Evolutionary conservation across 2,797 vertebrate genomes (phyloP).

Genomic region (Limnodromus scolopaceus): DNA sequence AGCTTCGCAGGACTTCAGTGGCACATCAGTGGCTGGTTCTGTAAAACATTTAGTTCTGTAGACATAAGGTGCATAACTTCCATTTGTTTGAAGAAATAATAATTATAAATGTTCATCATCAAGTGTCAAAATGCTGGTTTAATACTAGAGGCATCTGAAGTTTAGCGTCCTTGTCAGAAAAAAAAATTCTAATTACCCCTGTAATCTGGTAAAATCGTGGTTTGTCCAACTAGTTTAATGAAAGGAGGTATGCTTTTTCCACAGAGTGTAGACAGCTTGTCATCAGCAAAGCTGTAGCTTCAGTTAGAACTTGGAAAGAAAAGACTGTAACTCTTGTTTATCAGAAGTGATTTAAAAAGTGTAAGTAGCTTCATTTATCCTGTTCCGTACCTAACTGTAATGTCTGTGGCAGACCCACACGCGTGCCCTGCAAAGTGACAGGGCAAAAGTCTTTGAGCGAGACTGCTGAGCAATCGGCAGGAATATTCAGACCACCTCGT

Average conservation of each 20-base stretch:
- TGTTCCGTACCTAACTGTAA: background rate
- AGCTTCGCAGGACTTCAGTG: background rate
- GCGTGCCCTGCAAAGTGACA: background rate
- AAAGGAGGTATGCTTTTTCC: background rate
- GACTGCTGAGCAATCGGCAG: background rate
- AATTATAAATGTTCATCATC: background rate
- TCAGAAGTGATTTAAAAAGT: background rate
- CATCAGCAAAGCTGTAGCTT: background rate
- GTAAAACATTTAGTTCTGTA: background rate
- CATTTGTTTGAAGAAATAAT: background rate
- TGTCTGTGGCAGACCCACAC: background rate
- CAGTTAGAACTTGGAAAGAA: background rate
- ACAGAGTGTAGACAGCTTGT: background rate
- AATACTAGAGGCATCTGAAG: background rate
- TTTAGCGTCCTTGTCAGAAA: background rate
- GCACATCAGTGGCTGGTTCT: background rate
- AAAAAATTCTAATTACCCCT: background rate
- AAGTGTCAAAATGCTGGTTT: background rate
- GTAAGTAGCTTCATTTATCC: background rate
- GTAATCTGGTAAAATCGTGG: background rate
- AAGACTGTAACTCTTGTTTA: background rate
- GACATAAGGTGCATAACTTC: background rate
- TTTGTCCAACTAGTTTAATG: background rate
- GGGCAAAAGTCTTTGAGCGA: background rate
- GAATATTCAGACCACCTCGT: fast-evolving